Evolutionary conservation across 2,888 invertebrate genomes (phyloP), one percentile per base, ranked within the genome.

Genomic region (Catocala nupta): DNA sequence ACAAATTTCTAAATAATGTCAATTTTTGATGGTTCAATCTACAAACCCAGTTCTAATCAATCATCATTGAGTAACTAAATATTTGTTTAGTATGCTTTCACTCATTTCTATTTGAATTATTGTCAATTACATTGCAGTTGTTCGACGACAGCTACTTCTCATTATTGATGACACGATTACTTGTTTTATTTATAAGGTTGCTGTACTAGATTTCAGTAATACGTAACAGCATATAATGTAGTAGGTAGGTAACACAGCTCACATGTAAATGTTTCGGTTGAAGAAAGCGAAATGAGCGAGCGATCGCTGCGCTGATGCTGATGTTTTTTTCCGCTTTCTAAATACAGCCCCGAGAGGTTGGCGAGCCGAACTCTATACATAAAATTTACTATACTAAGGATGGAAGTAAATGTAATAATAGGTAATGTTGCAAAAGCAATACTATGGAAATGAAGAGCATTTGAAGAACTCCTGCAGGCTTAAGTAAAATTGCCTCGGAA

Each of bases 301-400:
- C 82, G 84, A 86, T 85, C 81, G 84, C 77, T 80, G 82, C 79
- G 67, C 75, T 74, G 84, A 89, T 90, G 90, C 90, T 25, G 25
- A 25, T 25, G 3, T 84, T 84, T 88, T 55, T 90, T 92, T 91
- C 88, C 93, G 93, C 93, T 93, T 92, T 93, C 93, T 93, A 91
- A 85, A 85, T 87, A 78, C 86, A 81, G 81, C 76, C 79, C 73
- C 74, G 73, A 73, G 79, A 81, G 78, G 77, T 74, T 78, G 73
- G 70, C 57, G 39, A 65, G 42, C 58, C 60, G 53, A 64, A 68
- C 68, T 68, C 58, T 71, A 62, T 63, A 60, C 53, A 60, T 68
- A 65, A 44, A 66, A 59, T 71, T 62, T 65, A 67, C 60, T 57
- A 59, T 52, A 51, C 16, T 43, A 55, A 36, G 33, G 34, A 33